phyloP scores from a whole-genome alignment of 2,797 vertebrate genomes.

The Gymnocypris eckloni region DNA sequence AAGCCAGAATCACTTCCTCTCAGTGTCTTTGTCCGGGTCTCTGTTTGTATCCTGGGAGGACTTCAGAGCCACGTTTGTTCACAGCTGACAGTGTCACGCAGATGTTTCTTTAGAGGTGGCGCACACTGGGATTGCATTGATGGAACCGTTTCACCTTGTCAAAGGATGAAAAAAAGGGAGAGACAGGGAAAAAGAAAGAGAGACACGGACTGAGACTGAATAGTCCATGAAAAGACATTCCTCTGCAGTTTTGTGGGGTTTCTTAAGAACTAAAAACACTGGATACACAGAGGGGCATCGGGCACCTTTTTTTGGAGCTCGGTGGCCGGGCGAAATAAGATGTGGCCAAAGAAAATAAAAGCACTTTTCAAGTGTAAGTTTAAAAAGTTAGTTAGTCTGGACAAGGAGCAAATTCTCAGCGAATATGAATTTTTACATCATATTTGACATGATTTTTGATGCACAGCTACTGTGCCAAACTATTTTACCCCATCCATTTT shows the following conservation, averaged over 20 bases:
- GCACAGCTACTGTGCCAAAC: background rate
- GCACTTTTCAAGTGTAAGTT: background rate
- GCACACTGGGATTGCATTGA: slow-evolving; percentile 57
- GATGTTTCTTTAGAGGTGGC: slow-evolving; percentile 71
- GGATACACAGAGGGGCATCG: background rate
- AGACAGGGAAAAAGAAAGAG: slow-evolving; percentile 41
- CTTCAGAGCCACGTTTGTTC: slow-evolving; percentile 66
- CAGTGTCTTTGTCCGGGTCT: slow-evolving; percentile 68
- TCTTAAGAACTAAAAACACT: slow-evolving; percentile 35
- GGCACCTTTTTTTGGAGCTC: slow-evolving; percentile 1
- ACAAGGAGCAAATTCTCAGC: background rate
- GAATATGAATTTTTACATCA: background rate
- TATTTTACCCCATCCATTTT: background rate
- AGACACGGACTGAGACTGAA: slow-evolving; percentile 15
- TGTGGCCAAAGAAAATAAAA: background rate
- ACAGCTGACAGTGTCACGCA: slow-evolving; percentile 65
- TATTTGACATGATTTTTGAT: background rate
- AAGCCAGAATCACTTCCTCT: slow-evolving; percentile 64
- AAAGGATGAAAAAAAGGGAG: slow-evolving; percentile 66
- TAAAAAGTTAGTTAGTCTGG: background rate
- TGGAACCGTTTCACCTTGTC: slow-evolving; percentile 71
- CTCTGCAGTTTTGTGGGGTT: slow-evolving; percentile 31
- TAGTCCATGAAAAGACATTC: slow-evolving; percentile 45
- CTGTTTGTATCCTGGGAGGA: slow-evolving; percentile 62
- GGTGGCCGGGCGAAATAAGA: slow-evolving; percentile 19